Evolutionary conservation across 2,797 vertebrate species (phyloP).

Genomic region (Labeo calbasu): DNA sequence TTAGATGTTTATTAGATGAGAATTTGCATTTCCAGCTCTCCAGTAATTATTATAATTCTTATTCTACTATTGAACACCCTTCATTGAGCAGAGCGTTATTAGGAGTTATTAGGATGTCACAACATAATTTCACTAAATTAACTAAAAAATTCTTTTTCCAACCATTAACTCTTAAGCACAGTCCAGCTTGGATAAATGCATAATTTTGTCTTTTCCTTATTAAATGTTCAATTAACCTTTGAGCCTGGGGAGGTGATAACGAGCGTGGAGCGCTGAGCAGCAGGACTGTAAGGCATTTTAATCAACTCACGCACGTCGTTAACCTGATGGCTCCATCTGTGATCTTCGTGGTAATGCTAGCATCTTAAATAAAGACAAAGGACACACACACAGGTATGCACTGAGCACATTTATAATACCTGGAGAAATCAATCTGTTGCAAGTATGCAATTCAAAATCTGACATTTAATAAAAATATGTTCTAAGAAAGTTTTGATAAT

Average conservation of each 20-base stretch:
- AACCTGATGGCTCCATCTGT: constrained; percentile 77
- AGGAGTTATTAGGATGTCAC: constrained; percentile 45
- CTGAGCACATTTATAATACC: background rate
- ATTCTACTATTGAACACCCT: constrained; percentile 18
- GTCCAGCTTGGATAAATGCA: constrained; percentile 16
- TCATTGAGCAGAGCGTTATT: constrained; percentile 26
- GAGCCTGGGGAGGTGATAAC: constrained; percentile 56
- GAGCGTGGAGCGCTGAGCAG: constrained; percentile 62
- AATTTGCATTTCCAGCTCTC: constrained; percentile 22
- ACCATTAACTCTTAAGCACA: constrained; percentile 48
- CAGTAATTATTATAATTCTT: constrained; percentile 33
- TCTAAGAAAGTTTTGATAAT: background rate
- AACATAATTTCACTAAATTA: constrained; percentile 46
- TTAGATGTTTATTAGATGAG: constrained; percentile 22
- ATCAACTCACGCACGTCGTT: constrained; percentile 69
- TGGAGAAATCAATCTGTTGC: background rate
- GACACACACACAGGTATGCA: constrained; percentile 10
- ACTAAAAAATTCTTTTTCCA: constrained; percentile 33
- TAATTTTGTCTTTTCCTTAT: constrained; percentile 27
- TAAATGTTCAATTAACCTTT: constrained; percentile 62
- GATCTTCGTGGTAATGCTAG: constrained; percentile 44
- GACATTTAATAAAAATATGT: background rate
- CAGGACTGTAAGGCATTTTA: constrained; percentile 68
- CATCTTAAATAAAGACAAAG: constrained; percentile 62
- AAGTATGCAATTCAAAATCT: background rate